Conservation (phyloP, 2,888 invertebrate species). For the Blomia tropicalis region DNA sequence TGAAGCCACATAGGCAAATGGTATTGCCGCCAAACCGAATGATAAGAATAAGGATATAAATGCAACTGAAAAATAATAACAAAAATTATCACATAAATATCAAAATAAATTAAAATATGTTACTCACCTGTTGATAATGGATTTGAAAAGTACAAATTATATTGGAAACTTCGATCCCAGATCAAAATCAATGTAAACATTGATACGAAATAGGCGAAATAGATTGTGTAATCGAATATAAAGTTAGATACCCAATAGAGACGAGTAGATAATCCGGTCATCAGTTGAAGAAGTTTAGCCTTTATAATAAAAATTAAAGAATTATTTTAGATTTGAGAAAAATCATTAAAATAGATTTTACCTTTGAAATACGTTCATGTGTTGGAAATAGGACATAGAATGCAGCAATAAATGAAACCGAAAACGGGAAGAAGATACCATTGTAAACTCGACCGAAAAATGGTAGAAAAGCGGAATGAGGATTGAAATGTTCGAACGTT, state of each 20-base stretch:
- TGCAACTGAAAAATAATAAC: constrained; percentile 23
- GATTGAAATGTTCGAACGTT: constrained; percentile 23
- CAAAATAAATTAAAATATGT: neutral
- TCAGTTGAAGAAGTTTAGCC: constrained; percentile 34
- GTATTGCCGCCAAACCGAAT: constrained; percentile 29
- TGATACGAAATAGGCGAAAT: constrained; percentile 18
- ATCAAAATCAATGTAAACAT: constrained; percentile 21
- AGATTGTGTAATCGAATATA: constrained; percentile 33
- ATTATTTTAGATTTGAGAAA: neutral
- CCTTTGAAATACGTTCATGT: constrained; percentile 24
- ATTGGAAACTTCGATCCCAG: constrained; percentile 21
- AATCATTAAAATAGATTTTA: neutral
- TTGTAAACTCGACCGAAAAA: constrained; percentile 25
- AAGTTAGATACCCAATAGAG: constrained; percentile 38
- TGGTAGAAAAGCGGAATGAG: constrained; percentile 23
- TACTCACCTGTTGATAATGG: constrained; percentile 20
- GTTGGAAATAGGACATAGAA: constrained; percentile 25
- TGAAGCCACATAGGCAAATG: constrained; percentile 30
- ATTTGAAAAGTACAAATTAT: constrained; percentile 18
- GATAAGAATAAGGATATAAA: constrained; percentile 26
- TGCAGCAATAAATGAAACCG: constrained; percentile 24
- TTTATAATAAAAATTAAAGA: constrained; percentile 6
- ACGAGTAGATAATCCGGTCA: constrained; percentile 36
- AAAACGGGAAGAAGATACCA: constrained; percentile 24
- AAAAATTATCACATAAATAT: neutral